These are phyloP conservation scores for Adelphocoris suturalis DNA, from an alignment of 2,888 invertebrate genomes.

Conservation along the genomic window DNA sequence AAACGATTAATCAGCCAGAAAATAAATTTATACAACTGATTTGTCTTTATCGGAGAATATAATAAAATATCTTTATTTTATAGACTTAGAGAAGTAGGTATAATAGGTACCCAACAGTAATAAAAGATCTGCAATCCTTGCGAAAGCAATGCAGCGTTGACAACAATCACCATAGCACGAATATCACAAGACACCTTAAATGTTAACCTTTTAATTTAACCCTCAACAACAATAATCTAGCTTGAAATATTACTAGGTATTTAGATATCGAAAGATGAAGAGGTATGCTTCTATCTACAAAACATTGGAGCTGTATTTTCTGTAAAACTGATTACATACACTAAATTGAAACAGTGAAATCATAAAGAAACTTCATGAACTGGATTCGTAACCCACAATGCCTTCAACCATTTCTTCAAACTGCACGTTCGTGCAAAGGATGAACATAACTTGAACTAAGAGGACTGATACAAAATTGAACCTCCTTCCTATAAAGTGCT, in stretches of 20 bases:
- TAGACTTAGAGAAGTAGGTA: slow-evolving; percentile 11
- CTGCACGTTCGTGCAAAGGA: too few relatives aligned
- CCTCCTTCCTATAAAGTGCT: too few relatives aligned
- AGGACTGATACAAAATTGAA: too few relatives aligned
- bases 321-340: background rate
- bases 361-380: too few relatives aligned
- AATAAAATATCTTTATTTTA: background rate
- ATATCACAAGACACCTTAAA: slow-evolving; percentile 38
- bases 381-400: too few relatives aligned
- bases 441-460: too few relatives aligned
- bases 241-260: background rate
- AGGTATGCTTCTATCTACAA: slow-evolving; percentile 7
- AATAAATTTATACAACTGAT: background rate
- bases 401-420: too few relatives aligned
- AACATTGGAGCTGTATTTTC: too few relatives aligned
- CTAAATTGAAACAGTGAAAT: background rate
- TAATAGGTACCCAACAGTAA: slow-evolving; percentile 20
- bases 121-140: slow-evolving; percentile 19
- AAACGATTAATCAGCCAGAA: background rate
- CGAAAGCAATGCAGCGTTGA: slow-evolving; percentile 20
- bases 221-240: slow-evolving; percentile 21
- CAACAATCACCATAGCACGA: slow-evolving; percentile 19
- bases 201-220: background rate
- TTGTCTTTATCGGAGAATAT: background rate
- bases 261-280: background rate